phyloP scores from a whole-genome alignment of 2,113 vertebrate species.

The Cyanoderma ruficeps region DNA sequence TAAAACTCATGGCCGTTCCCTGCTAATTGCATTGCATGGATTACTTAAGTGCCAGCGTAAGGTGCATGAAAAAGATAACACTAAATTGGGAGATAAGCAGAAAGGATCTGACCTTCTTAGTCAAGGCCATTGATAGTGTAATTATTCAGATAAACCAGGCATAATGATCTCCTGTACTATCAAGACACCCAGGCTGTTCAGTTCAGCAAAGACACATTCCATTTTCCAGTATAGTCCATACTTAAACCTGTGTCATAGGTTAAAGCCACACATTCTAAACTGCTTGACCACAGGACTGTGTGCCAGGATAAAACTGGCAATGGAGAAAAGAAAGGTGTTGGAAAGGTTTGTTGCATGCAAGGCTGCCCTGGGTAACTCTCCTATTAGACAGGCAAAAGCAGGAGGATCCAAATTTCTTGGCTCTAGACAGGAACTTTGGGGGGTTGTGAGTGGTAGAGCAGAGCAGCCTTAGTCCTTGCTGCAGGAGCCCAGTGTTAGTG shows the following conservation, averaged over 20 bases:
- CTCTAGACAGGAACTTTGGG: not conserved
- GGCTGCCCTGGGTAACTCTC: not conserved
- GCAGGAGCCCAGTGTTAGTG: rapidly evolving
- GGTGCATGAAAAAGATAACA: conserved; percentile 73
- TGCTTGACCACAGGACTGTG: not conserved
- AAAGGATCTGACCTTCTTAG: conserved; percentile 69
- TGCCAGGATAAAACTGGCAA: not conserved
- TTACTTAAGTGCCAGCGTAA: conserved; percentile 38
- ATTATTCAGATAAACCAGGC: conserved; percentile 70
- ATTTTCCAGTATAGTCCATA: not conserved
- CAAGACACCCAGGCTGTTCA: conserved; percentile 33
- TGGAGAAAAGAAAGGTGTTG: not conserved
- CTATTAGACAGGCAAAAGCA: not conserved
- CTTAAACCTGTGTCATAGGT: not conserved
- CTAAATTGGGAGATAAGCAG: conserved; percentile 36
- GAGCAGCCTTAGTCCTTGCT: not conserved
- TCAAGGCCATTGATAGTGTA: conserved; percentile 68
- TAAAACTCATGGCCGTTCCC: conserved; percentile 38
- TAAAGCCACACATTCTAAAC: not conserved
- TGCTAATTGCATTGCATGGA: conserved; percentile 68
- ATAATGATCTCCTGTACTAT: conserved; percentile 21
- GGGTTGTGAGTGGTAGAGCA: rapidly evolving
- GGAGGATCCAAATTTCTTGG: not conserved
- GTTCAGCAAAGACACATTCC: not conserved
- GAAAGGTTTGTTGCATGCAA: not conserved